Base-by-base conservation (phyloP, 2,113 vertebrate species). In the Otolemur garnettii region DNA sequence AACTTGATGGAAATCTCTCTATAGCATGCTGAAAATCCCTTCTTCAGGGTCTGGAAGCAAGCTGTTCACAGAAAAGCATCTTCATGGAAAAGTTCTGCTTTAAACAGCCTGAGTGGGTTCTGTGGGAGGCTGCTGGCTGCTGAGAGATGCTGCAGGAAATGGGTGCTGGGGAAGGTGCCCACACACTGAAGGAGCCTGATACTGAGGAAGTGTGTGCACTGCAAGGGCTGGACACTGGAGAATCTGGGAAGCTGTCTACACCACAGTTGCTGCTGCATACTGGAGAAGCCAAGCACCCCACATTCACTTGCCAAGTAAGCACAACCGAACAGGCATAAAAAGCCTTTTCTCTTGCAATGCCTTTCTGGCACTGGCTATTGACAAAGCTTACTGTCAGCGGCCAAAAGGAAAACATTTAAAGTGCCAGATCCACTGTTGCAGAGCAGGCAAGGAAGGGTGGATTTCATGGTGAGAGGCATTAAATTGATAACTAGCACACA, bases 141-240 rank as follows among this genome's bases (percentile, higher is more conserved):
- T 75, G 35, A 78, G 13, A 12, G 12, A 26, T 10, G 2, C 50
- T 53, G 15, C 30, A 91, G 57, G 45, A 68, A 15, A 22, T 28
- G 11, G 35, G n/a, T 0, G 0, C 28, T 28, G 33, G 71, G n/a
- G 24, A 64, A 38, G 7, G 26, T 42, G 18, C 2, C 6, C 22
- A 22, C 5, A 10, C 21, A 2, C 21, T 4, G 3, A 22, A 78
- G 30, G 33, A 59, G 5, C 2, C 74, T 28, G 33, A 60, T 18
- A 5, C 50, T 50, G 59, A 50, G 22, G 22, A 74, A 71, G 38
- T 17, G 45, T 55, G 5, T 35, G 21, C 64, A 22, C 50, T 50
- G 12, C 6, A 59, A 19, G 53, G 66, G 12, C 10, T 2, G 0
- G 38, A 28, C 22, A 12, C 5, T 10, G 15, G n/a, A 77, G 22